Base-by-base conservation (phyloP, 2,888 invertebrate species). In the Pollenia angustigena region DNA sequence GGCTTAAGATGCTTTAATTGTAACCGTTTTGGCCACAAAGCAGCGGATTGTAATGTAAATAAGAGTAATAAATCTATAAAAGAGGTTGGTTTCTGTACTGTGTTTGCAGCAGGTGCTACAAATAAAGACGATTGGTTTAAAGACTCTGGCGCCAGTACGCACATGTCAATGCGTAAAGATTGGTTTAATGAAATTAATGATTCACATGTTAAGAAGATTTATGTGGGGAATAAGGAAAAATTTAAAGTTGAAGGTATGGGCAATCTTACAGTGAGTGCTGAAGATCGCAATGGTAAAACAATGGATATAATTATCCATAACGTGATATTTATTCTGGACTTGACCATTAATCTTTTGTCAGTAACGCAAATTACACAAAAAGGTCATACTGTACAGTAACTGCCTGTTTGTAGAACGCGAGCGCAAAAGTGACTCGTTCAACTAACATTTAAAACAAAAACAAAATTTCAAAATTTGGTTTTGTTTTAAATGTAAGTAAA, bases 331-430 rank as follows among this genome's bases (percentile, higher is more conserved):
- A 23, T 69, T 42, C 69, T 56, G 4, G 64, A 56, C 44, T 44
- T 81, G 44, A 69, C 75, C 18, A 54, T 54, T 14, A 85, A 85
- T 48, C 62, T 85, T 1, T 12, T 85, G 4, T 85, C 85, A 32
- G 80, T 85, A 7, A 60, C 74, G 12, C 69, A 80, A 75, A 85
- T 85, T 8, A 64, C 60, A 32, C 9, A 44, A 18, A 83, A 46
- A n/a, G 71, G 58, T 48, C 40, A n/a, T 10, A 32, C 16, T 23
- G 56, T 83, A 2, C 18, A 69, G n/a, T 83, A n/a, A n/a, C n/a
- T n/a, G n/a, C n/a, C n/a, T n/a, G n/a, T n/a, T n/a, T n/a, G n/a
- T n/a, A n/a, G n/a, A n/a, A n/a, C n/a, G n/a, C n/a, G n/a, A n/a
- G n/a, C n/a, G n/a, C n/a, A n/a, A n/a, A n/a, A n/a, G n/a, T n/a